Conservation (phyloP, 2,888 invertebrate species). For the Agriopis leucophaearia region DNA sequence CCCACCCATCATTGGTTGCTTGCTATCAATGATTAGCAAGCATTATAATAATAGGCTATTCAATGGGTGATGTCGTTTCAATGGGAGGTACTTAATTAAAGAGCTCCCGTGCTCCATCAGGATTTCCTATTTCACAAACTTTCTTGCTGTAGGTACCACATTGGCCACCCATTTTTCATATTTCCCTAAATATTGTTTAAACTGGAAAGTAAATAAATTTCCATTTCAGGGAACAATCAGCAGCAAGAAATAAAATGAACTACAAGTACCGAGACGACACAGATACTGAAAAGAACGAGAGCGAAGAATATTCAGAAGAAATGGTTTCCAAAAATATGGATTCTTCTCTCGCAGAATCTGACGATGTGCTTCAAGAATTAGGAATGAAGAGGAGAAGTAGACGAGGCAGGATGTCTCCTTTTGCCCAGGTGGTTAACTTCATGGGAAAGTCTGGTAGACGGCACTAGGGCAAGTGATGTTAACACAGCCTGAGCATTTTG, state of each 20-base stretch:
- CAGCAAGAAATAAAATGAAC: conserved; percentile 57
- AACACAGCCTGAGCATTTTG: conserved; percentile 21
- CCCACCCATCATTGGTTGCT: too few relatives aligned
- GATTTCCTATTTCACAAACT: too few relatives aligned
- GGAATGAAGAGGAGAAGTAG: conserved; percentile 67
- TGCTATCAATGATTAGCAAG: too few relatives aligned
- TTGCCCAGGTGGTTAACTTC: conserved; percentile 78
- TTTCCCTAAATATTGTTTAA: too few relatives aligned
- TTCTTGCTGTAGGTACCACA: too few relatives aligned
- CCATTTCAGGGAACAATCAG: conserved; percentile 49
- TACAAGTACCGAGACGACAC: conserved; percentile 63
- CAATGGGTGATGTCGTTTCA: too few relatives aligned
- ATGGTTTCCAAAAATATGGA: conserved; percentile 69
- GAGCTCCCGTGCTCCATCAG: too few relatives aligned
- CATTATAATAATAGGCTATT: background rate
- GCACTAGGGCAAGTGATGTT: conserved; percentile 59
- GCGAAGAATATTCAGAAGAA: conserved; percentile 71
- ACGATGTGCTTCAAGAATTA: conserved; percentile 66
- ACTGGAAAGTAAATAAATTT: background rate
- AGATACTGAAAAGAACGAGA: conserved; percentile 72
- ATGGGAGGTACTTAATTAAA: too few relatives aligned
- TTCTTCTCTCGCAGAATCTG: conserved; percentile 69
- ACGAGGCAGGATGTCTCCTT: conserved; percentile 72
- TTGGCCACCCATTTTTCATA: too few relatives aligned
- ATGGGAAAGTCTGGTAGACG: conserved; percentile 74